Conservation (phyloP, 2,797 vertebrate genomes). For the Coregonus suidteri region DNA sequence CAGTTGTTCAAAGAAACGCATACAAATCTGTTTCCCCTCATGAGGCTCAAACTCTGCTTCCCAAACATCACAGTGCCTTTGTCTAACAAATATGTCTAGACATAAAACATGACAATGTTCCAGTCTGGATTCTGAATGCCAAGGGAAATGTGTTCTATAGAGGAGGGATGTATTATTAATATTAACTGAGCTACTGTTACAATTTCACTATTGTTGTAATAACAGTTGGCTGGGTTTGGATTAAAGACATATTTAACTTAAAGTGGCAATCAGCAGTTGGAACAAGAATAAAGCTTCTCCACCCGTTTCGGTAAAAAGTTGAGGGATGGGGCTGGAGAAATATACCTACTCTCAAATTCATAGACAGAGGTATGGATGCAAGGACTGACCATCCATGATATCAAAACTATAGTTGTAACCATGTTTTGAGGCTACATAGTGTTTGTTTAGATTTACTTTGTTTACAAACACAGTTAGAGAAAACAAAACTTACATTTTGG, state of each 20-base stretch:
- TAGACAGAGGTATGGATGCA: too few species aligned
- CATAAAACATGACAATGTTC: constrained; percentile 9
- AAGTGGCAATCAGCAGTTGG: too few species aligned
- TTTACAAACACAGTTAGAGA: too few species aligned
- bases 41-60: constrained; percentile 1
- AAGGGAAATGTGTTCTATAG: constrained; percentile 1
- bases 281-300: too few species aligned
- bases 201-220: not conserved
- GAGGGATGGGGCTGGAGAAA: too few species aligned
- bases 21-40: not conserved
- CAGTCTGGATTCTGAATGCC: constrained; percentile 7
- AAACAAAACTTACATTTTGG: too few species aligned
- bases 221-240: not conserved
- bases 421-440: too few species aligned
- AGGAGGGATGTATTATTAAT: constrained; percentile 1
- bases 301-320: too few species aligned
- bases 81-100: constrained; percentile 14
- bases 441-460: too few species aligned
- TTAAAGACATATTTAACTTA: constrained; percentile 1
- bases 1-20: not conserved
- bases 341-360: too few species aligned
- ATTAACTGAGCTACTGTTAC: not conserved
- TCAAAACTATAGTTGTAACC: too few species aligned
- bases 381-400: too few species aligned
- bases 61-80: not conserved